Base-by-base conservation (phyloP, 2,797 vertebrate species). In the Sebastes oblongus region DNA sequence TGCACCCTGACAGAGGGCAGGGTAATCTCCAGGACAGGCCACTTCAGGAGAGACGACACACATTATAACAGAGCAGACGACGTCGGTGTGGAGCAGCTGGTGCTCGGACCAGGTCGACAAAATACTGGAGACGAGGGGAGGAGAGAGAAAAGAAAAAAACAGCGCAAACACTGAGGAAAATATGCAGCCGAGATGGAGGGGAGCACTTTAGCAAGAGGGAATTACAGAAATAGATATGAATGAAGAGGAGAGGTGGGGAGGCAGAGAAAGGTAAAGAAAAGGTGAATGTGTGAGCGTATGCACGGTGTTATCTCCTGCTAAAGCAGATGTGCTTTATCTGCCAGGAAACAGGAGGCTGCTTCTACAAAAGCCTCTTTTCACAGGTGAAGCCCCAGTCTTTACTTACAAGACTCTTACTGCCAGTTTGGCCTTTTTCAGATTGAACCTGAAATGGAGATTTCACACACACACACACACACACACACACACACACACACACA, bases 311-410 rank as follows among this genome's bases (percentile, higher is more conserved):
- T 92, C 85, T 88, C 80, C 78, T 34, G 46, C 24, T 74, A 22
- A 78, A 86, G 86, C 86, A 86, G 86, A 91, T 90, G 90, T 80
- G 80, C 82, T 92, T 92, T 92, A 94, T 93, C 92, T 92, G 89
- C 75, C 81, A 46, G 84, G 91, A 91, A 91, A 83, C 90, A 91
- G 89, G 81, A 90, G 86, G 66, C 82, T 18, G 78, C 84, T 56
- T 67, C 78, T 29, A 89, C 88, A 91, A 90, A 89, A 91, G 88
- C 86, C 83, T 88, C 76, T 77, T 85, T 90, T 90, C 88, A 83
- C 84, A 89, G 89, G 91, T 92, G 91, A 88, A 89, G 83, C 82
- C 69, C 77, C 59, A n/a, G 75, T 84, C 84, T 88, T 87, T 70
- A 89, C 89, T 85, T 91, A 92, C 88, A 91, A 81, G 83, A 89